These are phyloP conservation scores for human (Homo sapiens) DNA, from an alignment of 2,113 vertebrate genomes.

Conservation along the genomic window GRCh38 chr1:65203001-65203500, in stretches of 20 bases:
- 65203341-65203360: background rate
- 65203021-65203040: too few relatives aligned
- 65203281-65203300: background rate
- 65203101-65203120: background rate
- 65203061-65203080: too few relatives aligned
- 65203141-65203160: background rate
- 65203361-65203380: background rate
- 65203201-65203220: background rate
- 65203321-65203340: background rate
- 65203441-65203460: background rate
- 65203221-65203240: background rate
- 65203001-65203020: too few relatives aligned
- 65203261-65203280: background rate
- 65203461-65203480: background rate
- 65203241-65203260: background rate
- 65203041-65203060: too few relatives aligned
- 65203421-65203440: background rate
- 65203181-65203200: background rate
- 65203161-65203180: background rate
- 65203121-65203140: background rate
- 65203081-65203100: too few relatives aligned
- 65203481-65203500: background rate
- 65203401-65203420: background rate
- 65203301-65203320: background rate
- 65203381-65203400: background rate